These are phyloP conservation scores for Silvanus unidentatus DNA, from an alignment of 2,888 invertebrate genomes.

Conservation along the genomic window DNA sequence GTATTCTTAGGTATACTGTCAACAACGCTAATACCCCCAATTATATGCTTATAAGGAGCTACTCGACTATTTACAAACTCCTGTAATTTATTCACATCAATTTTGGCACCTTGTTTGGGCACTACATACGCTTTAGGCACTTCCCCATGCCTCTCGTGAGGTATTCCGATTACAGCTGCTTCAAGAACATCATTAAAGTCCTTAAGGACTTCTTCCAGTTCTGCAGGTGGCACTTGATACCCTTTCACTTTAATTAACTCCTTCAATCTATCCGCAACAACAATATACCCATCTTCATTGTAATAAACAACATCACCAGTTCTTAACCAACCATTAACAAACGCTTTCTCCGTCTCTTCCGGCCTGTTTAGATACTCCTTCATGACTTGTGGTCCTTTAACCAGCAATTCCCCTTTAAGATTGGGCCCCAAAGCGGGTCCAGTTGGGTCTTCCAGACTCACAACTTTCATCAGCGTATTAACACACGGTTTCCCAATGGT, in stretches of 20 bases:
- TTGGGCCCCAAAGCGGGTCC: slow-evolving; percentile 34
- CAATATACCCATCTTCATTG: slow-evolving; percentile 60
- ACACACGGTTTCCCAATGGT: slow-evolving; percentile 56
- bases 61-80: slow-evolving; percentile 62
- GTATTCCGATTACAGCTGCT: slow-evolving; percentile 78
- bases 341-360: slow-evolving; percentile 62
- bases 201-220: slow-evolving; percentile 69
- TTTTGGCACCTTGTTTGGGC: slow-evolving; percentile 43
- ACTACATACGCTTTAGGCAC: slow-evolving; percentile 71
- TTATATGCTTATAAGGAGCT: slow-evolving; percentile 68
- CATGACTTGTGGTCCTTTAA: slow-evolving; percentile 79
- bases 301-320: slow-evolving; percentile 57
- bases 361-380: slow-evolving; percentile 70
- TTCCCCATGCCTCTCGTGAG: slow-evolving; percentile 64
- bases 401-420: slow-evolving; percentile 64
- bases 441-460: slow-evolving; percentile 45
- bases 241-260: slow-evolving; percentile 70
- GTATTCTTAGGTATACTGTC: slow-evolving; percentile 54
- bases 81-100: slow-evolving; percentile 53
- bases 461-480: slow-evolving; percentile 60
- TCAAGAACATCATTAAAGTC: slow-evolving; percentile 70
- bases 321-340: slow-evolving; percentile 70
- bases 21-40: slow-evolving; percentile 50
- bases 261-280: slow-evolving; percentile 70
- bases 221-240: slow-evolving; percentile 81